These are phyloP conservation scores for Drosophila cardini DNA, from an alignment of 1,140 invertebrate genomes.

Conservation along the genomic window DNA sequence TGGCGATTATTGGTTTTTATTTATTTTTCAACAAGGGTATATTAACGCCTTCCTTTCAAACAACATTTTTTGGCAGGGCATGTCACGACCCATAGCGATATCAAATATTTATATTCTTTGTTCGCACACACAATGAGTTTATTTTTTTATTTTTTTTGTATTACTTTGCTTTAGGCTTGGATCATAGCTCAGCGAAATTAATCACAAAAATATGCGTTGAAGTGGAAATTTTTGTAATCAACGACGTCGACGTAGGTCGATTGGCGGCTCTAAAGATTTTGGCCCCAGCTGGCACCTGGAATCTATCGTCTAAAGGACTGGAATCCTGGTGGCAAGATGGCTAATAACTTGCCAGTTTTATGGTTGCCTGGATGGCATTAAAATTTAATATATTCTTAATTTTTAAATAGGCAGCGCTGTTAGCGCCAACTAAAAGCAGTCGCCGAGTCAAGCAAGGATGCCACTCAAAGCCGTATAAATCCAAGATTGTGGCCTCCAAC, in stretches of 20 bases:
- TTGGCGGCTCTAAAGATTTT: conserved; percentile 48
- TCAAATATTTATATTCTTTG: conserved; percentile 66
- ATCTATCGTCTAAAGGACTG: conserved; percentile 7
- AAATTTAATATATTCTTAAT: conserved; percentile 78
- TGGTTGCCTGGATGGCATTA: conserved; percentile 55
- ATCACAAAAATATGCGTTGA: conserved; percentile 74
- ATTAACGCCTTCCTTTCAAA: conserved; percentile 18
- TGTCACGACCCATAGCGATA: conserved; percentile 31
- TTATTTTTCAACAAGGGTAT: conserved; percentile 26
- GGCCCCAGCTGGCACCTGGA: conserved; percentile 2
- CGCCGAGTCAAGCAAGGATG: conserved; percentile 41
- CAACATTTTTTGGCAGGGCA: not conserved
- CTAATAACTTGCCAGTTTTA: conserved; percentile 68
- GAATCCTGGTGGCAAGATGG: conserved; percentile 37
- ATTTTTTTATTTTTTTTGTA: too few relatives aligned
- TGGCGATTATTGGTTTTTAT: conserved; percentile 65
- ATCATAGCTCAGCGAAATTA: conserved; percentile 60
- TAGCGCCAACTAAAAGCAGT: conserved; percentile 43
- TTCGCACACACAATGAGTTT: conserved; percentile 34
- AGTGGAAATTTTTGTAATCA: conserved; percentile 75
- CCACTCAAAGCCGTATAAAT: conserved; percentile 80
- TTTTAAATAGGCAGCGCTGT: conserved; percentile 70
- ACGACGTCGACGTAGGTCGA: conserved; percentile 55
- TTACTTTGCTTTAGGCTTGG: conserved; percentile 7
- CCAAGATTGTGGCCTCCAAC: conserved; percentile 80